Base-by-base conservation (phyloP, 1,140 invertebrate species). In the Colletes latitarsis region DNA sequence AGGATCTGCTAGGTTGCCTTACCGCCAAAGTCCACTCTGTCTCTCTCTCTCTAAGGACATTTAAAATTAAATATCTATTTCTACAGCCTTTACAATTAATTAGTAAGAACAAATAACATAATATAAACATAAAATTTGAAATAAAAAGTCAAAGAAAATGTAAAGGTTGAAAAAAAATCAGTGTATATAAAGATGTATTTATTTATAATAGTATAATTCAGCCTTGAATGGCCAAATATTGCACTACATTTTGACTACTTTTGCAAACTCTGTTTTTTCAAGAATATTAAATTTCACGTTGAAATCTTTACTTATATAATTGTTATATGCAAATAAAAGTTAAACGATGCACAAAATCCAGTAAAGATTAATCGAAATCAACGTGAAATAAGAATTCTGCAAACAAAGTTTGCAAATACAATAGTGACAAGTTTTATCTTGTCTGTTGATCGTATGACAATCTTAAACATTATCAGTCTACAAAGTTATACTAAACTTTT, bases 391-490 rank as follows among this genome's bases (percentile, higher is more conserved):
- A 82, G 77, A 19, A 81, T 73, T 68, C 63, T 43, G 30, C 60
- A 70, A 87, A 83, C 84, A 87, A 88, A 89, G 87, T 69, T 87
- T 89, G 85, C 86, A 89, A 87, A 89, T 86, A 86, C 76, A 84
- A 83, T 71, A 55, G 76, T 72, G 84, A 89, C 88, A 86, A 86
- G 62, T 12, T 85, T 60, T 49, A 68, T 72, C 67, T 83, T 77
- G 63, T 64, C 85, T 55, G 81, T 77, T 81, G 87, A 89, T 88
- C 84, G 84, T 88, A 84, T 88, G 89, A 91, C 82, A 88, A 91
- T 88, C 91, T 92, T 92, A 92, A 88, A 87, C 88, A 90, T 87
- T 92, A 91, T 92, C 91, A 92, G 91, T 92, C 91, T 92, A 92
- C 91, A 82, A 91, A 85, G 86, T 90, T 91, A 92, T 91, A 91